phyloP scores from a whole-genome alignment of 2,797 vertebrate genomes.

The Fringilla coelebs region DNA sequence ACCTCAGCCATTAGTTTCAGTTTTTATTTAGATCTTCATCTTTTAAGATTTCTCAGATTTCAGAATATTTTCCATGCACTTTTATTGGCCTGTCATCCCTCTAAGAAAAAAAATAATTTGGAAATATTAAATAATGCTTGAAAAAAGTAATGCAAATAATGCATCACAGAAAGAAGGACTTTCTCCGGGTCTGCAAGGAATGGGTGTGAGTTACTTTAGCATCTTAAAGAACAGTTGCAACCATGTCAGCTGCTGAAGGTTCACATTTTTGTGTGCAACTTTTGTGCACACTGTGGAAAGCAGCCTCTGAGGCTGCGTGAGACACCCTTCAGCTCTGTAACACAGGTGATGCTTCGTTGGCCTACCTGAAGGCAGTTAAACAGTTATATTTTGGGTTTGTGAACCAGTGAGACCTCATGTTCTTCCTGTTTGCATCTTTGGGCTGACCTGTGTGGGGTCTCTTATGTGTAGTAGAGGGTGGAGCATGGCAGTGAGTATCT shows the following conservation, averaged over 20 bases:
- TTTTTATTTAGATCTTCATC: background rate
- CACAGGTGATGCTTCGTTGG: accelerated
- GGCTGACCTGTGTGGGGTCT: background rate
- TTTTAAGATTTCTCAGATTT: background rate
- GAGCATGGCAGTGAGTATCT: background rate
- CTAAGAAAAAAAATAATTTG: background rate
- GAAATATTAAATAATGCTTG: background rate
- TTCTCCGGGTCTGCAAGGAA: background rate
- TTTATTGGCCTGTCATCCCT: background rate
- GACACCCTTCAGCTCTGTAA: background rate
- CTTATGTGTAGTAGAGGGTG: background rate
- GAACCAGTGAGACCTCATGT: background rate
- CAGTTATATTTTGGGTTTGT: background rate
- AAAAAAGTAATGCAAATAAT: background rate
- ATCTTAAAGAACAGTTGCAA: background rate
- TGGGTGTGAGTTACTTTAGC: background rate
- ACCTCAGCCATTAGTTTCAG: background rate
- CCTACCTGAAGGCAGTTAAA: background rate
- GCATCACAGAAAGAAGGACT: background rate
- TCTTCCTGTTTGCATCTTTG: background rate
- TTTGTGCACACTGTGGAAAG: background rate
- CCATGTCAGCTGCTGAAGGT: background rate
- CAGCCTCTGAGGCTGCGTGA: background rate
- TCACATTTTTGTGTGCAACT: background rate
- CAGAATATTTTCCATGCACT: background rate